Conservation (phyloP, 2,113 vertebrate species). For the Leptobrachium ailaonicum region DNA sequence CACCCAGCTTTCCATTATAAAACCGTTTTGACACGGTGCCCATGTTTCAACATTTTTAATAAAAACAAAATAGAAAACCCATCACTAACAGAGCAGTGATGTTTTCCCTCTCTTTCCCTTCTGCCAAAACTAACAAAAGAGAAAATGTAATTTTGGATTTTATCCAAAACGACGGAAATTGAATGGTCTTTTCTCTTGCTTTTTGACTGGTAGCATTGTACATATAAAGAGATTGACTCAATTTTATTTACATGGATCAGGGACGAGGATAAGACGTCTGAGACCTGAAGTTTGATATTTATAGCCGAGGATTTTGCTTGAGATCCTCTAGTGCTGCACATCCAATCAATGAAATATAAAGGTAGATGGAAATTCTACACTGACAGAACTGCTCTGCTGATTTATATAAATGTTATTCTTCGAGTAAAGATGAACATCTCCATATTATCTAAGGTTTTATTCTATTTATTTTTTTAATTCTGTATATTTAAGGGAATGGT, state of each 20-base stretch:
- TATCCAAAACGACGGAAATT: constrained; percentile 74
- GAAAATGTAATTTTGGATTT: constrained; percentile 75
- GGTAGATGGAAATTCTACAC: constrained; percentile 65
- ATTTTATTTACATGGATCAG: constrained; percentile 69
- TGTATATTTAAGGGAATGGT: too few relatives aligned
- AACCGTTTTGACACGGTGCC: constrained; percentile 78
- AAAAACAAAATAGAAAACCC: constrained; percentile 82
- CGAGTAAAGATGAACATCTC: neutral
- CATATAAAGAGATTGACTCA: constrained; percentile 69
- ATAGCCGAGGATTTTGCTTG: constrained; percentile 75
- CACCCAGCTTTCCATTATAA: constrained; percentile 78
- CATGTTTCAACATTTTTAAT: constrained; percentile 84
- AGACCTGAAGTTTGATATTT: constrained; percentile 72
- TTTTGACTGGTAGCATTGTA: constrained; percentile 81
- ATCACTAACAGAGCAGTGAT: constrained; percentile 79
- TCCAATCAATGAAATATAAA: constrained; percentile 76
- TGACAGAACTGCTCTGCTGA: neutral
- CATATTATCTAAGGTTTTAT: neutral
- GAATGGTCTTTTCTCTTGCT: constrained; percentile 72
- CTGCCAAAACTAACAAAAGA: constrained; percentile 81
- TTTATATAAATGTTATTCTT: neutral
- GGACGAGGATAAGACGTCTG: constrained; percentile 72
- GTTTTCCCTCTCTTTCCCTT: constrained; percentile 69
- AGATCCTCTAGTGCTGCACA: constrained; percentile 76
- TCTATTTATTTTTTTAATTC: neutral